Conservation (phyloP, 2,113 vertebrate species). For the Ornithorhynchus anatinus region DNA sequence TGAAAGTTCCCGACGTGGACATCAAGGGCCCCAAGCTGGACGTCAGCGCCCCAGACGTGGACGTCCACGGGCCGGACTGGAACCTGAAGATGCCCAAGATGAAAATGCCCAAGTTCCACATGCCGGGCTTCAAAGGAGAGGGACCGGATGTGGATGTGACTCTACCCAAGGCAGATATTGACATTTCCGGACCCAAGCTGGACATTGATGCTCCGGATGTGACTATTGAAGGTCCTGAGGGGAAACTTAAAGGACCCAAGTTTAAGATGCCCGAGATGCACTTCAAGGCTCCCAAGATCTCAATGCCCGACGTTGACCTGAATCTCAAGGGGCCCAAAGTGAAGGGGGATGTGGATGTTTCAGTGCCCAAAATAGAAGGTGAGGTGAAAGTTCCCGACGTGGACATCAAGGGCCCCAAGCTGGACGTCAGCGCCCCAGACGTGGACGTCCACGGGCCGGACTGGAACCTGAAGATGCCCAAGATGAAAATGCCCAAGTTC, state of each 20-base stretch:
- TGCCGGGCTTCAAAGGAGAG: constrained; percentile 55
- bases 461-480: constrained; percentile 19
- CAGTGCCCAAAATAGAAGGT: constrained; percentile 29
- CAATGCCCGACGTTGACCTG: constrained; percentile 49
- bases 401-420: constrained; percentile 25
- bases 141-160: constrained; percentile 49
- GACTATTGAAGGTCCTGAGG: constrained; percentile 54
- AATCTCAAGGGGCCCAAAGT: constrained; percentile 47
- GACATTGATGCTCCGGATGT: constrained; percentile 46
- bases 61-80: constrained; percentile 57
- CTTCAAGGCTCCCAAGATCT: constrained; percentile 56
- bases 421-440: constrained; percentile 42
- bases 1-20: constrained; percentile 32
- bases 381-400: constrained; percentile 47
- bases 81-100: constrained; percentile 64
- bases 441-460: constrained; percentile 47
- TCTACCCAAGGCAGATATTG: constrained; percentile 46
- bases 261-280: constrained; percentile 68
- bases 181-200: constrained; percentile 54
- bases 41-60: constrained; percentile 44
- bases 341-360: constrained; percentile 46
- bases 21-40: constrained; percentile 53
- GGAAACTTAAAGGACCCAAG: constrained; percentile 59
- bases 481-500: constrained; percentile 46
- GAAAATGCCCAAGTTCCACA: constrained; percentile 61